These are phyloP conservation scores for Platerodrilus igneus DNA, from an alignment of 2,888 invertebrate species.

Conservation along the genomic window DNA sequence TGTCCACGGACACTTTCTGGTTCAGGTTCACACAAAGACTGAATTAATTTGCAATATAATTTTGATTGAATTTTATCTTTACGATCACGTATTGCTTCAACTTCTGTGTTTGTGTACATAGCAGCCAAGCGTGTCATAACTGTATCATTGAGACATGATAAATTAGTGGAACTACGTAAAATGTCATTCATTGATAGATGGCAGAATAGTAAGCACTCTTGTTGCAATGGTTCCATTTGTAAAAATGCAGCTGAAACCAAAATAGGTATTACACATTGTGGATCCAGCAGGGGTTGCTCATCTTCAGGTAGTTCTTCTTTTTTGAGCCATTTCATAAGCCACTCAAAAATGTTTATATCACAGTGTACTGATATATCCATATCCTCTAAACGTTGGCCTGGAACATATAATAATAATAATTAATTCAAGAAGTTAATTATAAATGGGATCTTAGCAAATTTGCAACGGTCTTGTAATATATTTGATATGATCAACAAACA, in stretches of 20 bases:
- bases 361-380: conserved; percentile 97
- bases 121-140: conserved; percentile 71
- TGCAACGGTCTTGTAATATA: too few relatives aligned
- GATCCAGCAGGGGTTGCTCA: conserved; percentile 60
- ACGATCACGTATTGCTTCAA: conserved; percentile 79
- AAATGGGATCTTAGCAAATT: too few relatives aligned
- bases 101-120: conserved; percentile 81
- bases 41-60: conserved; percentile 77
- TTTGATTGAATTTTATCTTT: conserved; percentile 85
- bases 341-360: conserved; percentile 92
- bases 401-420: too few relatives aligned
- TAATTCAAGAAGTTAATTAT: too few relatives aligned
- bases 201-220: conserved; percentile 82
- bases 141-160: conserved; percentile 82
- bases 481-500: too few relatives aligned
- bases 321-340: conserved; percentile 96
- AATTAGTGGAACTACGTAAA: conserved; percentile 77
- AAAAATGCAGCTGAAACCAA: conserved; percentile 92
- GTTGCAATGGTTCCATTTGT: conserved; percentile 86
- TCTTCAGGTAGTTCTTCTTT: conserved; percentile 61
- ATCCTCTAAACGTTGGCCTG: conserved; percentile 72
- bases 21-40: conserved; percentile 69
- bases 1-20: conserved; percentile 76
- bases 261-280: conserved; percentile 82
- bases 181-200: conserved; percentile 84